Evolutionary conservation across 2,888 invertebrate species (phyloP), one percentile per base, ranked within the genome.

Genomic region (Trissolcus brochymenae): DNA sequence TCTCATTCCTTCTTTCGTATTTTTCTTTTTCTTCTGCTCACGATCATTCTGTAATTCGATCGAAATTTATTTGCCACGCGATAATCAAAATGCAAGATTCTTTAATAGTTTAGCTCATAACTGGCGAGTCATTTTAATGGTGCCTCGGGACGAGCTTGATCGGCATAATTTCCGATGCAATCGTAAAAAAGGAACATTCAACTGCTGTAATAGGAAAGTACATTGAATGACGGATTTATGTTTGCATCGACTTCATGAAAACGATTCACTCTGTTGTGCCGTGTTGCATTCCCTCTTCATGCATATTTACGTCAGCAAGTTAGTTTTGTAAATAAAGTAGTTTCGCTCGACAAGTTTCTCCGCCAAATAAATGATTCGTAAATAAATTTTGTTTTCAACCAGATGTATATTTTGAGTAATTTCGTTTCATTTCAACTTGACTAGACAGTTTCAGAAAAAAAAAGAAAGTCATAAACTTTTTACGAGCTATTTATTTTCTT

Each of bases 201-300:
- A 21, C 51, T 51, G 51, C 14, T 51, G 51, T 19, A 16, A 19
- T 51, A 51, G 51, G 17, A 51, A 51, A 64, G 57, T 46, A 53
- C 71, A 64, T 71, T 71, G 64, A 72, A 72, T 72, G 64, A 72
- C 57, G 56, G 57, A 71, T 71, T 62, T 70, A 70, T 56, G 70
- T 70, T 62, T 56, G 43, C 61, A 70, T 70, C 55, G 61, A 40
- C 46, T 60, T 68, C 61, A 40, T 55, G 29, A 55, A 49, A 50
- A 60, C 43, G 35, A 55, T 61, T 43, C 19, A 68, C 60, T 55
- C 56, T 62, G 51, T 21, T n/a, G 62, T 61, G 61, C 49, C 50
- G 49, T 51, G 51, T 19, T 51, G 19, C 51, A 17, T 51, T 19
- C 51, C 13, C 25, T 41, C 61, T 70, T 70, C 62, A 54, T 70